Evolutionary conservation across 2,888 invertebrate species (phyloP), one percentile per base, ranked within the genome.

Genomic region (Dryobotodes eremita): DNA sequence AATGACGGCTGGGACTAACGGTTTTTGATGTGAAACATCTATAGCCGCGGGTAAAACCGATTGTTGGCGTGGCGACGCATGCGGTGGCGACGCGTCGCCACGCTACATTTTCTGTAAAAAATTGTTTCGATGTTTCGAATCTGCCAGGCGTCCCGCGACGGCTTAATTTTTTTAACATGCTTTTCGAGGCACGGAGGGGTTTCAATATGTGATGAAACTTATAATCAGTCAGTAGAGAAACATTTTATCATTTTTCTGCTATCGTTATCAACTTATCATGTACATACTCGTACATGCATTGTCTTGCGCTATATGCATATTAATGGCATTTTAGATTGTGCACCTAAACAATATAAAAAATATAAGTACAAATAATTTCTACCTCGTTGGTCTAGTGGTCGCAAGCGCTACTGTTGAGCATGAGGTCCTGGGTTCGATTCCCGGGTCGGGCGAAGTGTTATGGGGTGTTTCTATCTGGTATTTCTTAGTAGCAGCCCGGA

Each of bases 221-320:
- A 23, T 66, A 53, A 66, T 79, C 82, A 36, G 65, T 79, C 82
- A 36, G 65, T 55, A 66, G 23, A 55, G n/a, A 70, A 70, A 61
- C n/a, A 61, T 61, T 61, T 81, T 81, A 74, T 79, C 53, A 66
- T 31, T 31, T 55, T 62, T 77, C 36, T 57, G 8, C 13, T 64
- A 72, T 78, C 68, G 57, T 59, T 83, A 82, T 74, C 59, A 72
- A 8, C 31, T 36, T 57, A 57, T 57, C 57, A 36, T 13, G 6
- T 62, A 53, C 42, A 23, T 15, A n/a, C n/a, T n/a, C n/a, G n/a
- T n/a, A 53, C 23, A 61, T 65, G n/a, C 42, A 69, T 68, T 50
- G 17, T 69, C 23, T 48, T 69, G 36, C 50, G 46, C 15, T 53
- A 72, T 78, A 73, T 65, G 17, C 72, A 48, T 82, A 36, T 50